Conservation (phyloP, 1,140 invertebrate species). For the Centruroides vittatus region DNA sequence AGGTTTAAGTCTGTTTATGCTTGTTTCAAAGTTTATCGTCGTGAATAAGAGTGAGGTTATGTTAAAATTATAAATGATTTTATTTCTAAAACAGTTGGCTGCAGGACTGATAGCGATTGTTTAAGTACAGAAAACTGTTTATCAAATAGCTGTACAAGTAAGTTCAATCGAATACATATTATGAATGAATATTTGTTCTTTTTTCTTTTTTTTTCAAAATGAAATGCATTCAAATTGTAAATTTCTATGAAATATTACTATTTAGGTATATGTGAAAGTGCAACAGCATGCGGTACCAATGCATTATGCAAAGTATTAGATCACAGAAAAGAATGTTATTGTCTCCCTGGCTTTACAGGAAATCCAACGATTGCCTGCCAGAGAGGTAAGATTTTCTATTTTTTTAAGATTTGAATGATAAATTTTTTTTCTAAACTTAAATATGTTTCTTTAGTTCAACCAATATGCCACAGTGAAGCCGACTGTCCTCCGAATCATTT, state of each 20-base stretch:
- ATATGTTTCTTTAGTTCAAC: slow-evolving; percentile 37
- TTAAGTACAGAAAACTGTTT: slow-evolving; percentile 49
- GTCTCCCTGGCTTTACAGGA: slow-evolving; percentile 52
- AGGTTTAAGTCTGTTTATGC: not conserved
- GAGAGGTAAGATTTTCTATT: slow-evolving; percentile 45
- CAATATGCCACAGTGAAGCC: slow-evolving; percentile 60
- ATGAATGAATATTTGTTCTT: too few species aligned
- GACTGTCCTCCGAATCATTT: slow-evolving; percentile 88
- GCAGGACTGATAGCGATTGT: slow-evolving; percentile 64
- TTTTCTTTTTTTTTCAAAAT: not conserved
- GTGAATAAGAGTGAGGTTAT: not conserved
- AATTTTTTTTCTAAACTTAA: slow-evolving; percentile 45
- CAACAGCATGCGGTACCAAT: slow-evolving; percentile 71
- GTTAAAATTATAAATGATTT: not conserved
- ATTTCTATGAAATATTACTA: not conserved
- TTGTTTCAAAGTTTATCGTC: not conserved
- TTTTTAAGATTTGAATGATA: slow-evolving; percentile 60
- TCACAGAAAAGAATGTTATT: slow-evolving; percentile 62
- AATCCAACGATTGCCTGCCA: slow-evolving; percentile 55
- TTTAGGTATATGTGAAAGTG: slow-evolving; percentile 48
- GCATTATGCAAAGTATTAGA: slow-evolving; percentile 65
- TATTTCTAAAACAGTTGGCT: slow-evolving; percentile 36
- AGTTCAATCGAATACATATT: not conserved
- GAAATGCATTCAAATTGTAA: not conserved
- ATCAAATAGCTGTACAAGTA: slow-evolving; percentile 45